phyloP scores from a whole-genome alignment of 2,888 invertebrate species.

The Dorcus parallelipipedus region DNA sequence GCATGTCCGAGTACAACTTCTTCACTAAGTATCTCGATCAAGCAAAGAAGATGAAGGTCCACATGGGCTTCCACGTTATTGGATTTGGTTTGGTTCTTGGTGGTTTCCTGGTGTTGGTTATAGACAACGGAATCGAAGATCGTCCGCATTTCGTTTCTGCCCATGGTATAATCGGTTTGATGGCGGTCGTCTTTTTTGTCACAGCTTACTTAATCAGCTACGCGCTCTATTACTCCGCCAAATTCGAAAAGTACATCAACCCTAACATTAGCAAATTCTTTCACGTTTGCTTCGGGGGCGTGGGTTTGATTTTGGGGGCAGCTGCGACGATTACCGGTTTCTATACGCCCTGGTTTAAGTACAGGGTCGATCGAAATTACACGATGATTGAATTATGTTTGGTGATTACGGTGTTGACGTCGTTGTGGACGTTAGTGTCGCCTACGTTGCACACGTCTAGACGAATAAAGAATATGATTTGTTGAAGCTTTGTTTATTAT shows the following conservation, averaged over 20 bases:
- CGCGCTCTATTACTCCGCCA: conserved; percentile 35
- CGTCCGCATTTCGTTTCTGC: conserved; percentile 38
- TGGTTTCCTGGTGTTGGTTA: conserved; percentile 37
- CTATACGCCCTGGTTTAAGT: conserved; percentile 26
- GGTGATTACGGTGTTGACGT: conserved; percentile 12
- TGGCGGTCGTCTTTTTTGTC: conserved; percentile 32
- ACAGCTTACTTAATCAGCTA: conserved; percentile 38
- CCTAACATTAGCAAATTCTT: conserved; percentile 27
- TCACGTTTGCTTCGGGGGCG: conserved; percentile 25
- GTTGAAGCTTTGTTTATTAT: not conserved
- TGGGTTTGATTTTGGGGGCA: conserved; percentile 22
- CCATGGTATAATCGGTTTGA: conserved; percentile 42
- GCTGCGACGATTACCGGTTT: conserved; percentile 25
- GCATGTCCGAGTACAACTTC: conserved; percentile 39
- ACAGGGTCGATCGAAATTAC: conserved; percentile 4
- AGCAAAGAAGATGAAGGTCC: conserved; percentile 32
- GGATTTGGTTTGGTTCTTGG: conserved; percentile 30
- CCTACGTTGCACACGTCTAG: conserved; percentile 10
- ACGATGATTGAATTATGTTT: conserved; percentile 12
- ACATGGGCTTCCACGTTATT: conserved; percentile 37
- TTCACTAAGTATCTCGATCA: conserved; percentile 30
- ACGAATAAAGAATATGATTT: conserved; percentile 13
- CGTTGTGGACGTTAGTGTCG: conserved; percentile 6
- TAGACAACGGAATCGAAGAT: conserved; percentile 36
- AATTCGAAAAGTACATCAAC: conserved; percentile 28